Base-by-base conservation (phyloP, 2,113 vertebrate genomes). In the Cisticola juncidis region DNA sequence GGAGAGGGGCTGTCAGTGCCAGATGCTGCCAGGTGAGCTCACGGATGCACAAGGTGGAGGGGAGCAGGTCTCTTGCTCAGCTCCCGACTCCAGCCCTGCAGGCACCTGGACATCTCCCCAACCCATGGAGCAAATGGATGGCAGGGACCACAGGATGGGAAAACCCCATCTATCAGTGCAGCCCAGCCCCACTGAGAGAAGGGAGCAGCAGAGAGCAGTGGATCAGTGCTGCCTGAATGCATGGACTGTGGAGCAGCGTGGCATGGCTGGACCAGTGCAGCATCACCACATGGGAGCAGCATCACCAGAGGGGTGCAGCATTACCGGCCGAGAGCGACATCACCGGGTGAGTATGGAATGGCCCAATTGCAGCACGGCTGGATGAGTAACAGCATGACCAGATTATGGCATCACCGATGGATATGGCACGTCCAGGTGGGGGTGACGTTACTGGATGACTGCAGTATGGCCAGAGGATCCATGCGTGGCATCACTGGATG, bases 211-310 rank as follows among this genome's bases (percentile, higher is more conserved):
- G 25, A 53, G 33, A 68, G 68, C 69, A 18, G 51, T 6, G 51
- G 44, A 2, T 19, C 3, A 21, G 13, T 1, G 66, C 61, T 19
- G 51, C 8, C 29, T 3, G n/a, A 26, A 14, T 0, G 23, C 45
- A 10, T 0, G 15, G 54, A 17, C 31, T 0, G 1, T 1, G 1
- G 81, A n/a, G 6, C 11, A 44, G 24, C 2, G 2, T 3, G 16
- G 66, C 28, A 9, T 2, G 11, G 9, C 56, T 11, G 31, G 83
- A 36, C 5, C 48, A 56, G 51, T 1, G 48, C 2, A 2, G 25
- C 22, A 42, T 28, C 71, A 24, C 40, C 26, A 42, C 54, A 62
- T 13, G 84, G n/a, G 73, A 29, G 84, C 64, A 78, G 64, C 84
- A 35, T 29, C 3, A 7, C 14, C 0, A 42, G 62, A 61, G 11